phyloP scores from a whole-genome alignment of 2,797 vertebrate genomes.

The Labeo calbasu region DNA sequence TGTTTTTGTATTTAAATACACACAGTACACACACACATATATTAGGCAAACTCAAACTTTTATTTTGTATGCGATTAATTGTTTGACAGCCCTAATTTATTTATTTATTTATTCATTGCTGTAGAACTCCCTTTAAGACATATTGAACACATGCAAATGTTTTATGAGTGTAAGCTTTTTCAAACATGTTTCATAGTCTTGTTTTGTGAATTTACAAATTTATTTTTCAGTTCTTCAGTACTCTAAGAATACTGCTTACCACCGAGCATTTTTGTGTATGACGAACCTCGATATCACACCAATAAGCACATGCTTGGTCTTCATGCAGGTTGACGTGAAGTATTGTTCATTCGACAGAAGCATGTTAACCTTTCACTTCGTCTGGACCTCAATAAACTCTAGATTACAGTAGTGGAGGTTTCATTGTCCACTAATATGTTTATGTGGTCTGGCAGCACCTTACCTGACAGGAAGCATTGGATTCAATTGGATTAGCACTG shows the following conservation, averaged over 20 bases:
- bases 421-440: slow-evolving; percentile 33
- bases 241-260: not conserved
- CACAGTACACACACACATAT: no score
- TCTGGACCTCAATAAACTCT: slow-evolving; percentile 12
- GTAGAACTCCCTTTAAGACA: not conserved
- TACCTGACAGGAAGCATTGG: slow-evolving; percentile 67
- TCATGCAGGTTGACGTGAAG: not conserved
- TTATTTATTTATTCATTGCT: not conserved
- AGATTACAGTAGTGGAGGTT: slow-evolving; percentile 10
- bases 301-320: not conserved
- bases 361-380: slow-evolving; percentile 12
- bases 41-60: no score
- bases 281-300: not conserved
- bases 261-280: not conserved
- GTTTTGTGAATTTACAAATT: not conserved
- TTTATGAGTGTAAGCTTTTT: not conserved
- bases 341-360: slow-evolving; percentile 11
- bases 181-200: not conserved
- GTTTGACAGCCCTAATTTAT: no score
- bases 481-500: slow-evolving; percentile 77
- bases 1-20: no score
- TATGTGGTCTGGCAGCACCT: slow-evolving; percentile 58
- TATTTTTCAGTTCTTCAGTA: not conserved
- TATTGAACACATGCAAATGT: not conserved
- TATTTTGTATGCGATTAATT: no score